These are phyloP conservation scores for Parotocinclus haroldoi DNA, from an alignment of 2,797 vertebrate species.

Conservation along the genomic window DNA sequence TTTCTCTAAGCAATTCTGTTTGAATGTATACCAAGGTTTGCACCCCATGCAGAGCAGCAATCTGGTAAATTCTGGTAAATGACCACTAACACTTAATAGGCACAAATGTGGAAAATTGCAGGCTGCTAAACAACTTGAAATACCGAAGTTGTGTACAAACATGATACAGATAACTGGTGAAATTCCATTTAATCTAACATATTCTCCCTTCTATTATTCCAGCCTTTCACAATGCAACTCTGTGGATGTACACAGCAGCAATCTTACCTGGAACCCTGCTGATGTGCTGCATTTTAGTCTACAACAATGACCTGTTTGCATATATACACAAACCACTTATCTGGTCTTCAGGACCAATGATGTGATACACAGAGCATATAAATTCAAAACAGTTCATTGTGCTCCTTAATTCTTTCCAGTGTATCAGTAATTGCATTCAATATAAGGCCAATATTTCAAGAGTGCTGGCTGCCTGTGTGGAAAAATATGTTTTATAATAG, in stretches of 20 bases:
- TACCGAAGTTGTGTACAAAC: conserved; percentile 7
- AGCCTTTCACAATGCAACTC: conserved; percentile 7
- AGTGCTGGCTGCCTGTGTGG: conserved; percentile 19
- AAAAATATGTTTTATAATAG: conserved; percentile 28
- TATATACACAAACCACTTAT: conserved; percentile 21
- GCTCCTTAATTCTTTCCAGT: conserved; percentile 26
- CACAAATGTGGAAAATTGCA: neutral
- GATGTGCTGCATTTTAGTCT: conserved; percentile 21
- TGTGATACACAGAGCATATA: neutral
- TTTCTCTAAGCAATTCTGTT: no score
- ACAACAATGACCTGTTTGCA: conserved; percentile 10
- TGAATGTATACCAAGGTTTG: no score
- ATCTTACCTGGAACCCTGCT: neutral
- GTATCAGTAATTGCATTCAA: conserved; percentile 30
- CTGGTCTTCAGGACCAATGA: conserved; percentile 1
- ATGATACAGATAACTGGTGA: conserved; percentile 11
- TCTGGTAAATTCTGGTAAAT: no score
- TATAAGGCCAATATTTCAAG: conserved; percentile 2
- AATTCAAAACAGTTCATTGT: conserved; percentile 20
- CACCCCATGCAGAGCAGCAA: no score
- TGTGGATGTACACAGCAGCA: conserved; percentile 2
- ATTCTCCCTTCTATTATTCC: conserved; percentile 30
- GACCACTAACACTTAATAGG: no score
- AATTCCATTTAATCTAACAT: conserved; percentile 8
- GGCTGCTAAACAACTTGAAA: conserved; percentile 14